phyloP scores from a whole-genome alignment of 1,140 invertebrate genomes.

The Arion vulgaris region DNA sequence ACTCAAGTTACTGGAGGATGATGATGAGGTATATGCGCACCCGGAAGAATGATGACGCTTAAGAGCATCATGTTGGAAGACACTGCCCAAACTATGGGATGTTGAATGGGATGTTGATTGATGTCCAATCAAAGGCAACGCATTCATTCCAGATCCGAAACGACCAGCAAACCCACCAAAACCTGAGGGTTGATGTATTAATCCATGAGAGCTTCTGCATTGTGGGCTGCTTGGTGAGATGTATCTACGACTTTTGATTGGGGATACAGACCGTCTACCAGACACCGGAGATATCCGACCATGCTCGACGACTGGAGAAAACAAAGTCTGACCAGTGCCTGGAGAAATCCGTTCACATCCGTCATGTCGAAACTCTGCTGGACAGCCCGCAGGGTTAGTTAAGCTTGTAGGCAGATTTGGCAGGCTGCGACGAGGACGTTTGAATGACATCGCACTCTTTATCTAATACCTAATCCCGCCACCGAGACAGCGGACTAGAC shows the following conservation, averaged over 20 bases:
- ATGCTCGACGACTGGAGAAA: background rate
- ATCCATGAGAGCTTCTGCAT: background rate
- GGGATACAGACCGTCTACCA: background rate
- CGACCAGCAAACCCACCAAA: constrained; percentile 15
- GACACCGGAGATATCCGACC: constrained; percentile 15
- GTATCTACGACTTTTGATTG: background rate
- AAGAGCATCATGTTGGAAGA: constrained; percentile 7
- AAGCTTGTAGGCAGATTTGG: constrained; percentile 32
- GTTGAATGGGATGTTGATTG: background rate
- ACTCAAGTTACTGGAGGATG: background rate
- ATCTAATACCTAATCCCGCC: background rate
- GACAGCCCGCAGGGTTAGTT: constrained; percentile 13
- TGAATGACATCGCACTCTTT: constrained; percentile 21
- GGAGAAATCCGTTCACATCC: background rate
- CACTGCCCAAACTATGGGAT: background rate
- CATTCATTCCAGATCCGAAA: background rate
- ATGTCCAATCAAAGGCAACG: background rate
- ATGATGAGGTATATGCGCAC: background rate
- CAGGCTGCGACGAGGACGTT: constrained; percentile 23
- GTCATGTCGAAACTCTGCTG: constrained; percentile 16
- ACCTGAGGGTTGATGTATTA: constrained; percentile 26
- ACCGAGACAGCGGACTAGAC: background rate
- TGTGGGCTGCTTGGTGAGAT: background rate
- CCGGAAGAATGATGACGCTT: constrained; percentile 30
- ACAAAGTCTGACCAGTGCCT: background rate